Evolutionary conservation across 2,113 vertebrate species (phyloP), one percentile per base, ranked within the genome.

Genomic region (Hemiscyllium ocellatum): DNA sequence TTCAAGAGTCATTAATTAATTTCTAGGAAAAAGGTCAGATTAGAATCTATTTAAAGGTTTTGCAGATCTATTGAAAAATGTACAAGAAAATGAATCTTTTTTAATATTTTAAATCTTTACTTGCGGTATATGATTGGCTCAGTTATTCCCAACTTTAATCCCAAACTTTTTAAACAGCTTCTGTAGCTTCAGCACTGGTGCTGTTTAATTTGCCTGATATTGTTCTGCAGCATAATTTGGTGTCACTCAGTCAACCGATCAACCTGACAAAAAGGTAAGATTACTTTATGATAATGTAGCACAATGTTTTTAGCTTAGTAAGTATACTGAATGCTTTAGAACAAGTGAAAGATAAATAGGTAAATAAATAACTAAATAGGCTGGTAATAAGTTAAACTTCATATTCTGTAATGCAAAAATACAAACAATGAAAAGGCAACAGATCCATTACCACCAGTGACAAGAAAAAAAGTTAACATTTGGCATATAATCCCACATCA

Each of bases 101-200:
- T 5, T 91, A n/a, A n/a, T 91, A 91, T 65, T 65, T 65, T n/a
- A 13, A 61, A 4, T 52, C 50, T n/a, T 65, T 15, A 89, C 26
- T 89, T 29, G 65, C 7, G 56, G 56, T 19, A 17, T n/a, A 3
- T 56, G 50, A 52, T 2, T 29, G 26, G 86, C 15, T 90, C 47
- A 47, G 8, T 52, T 56, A 89, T 52, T 52, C 56, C 24, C 86
- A 1, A 4, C 26, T 50, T 29, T 56, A 12, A 8, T 2, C 22
- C 50, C 86, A 91, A 91, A 91, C 56, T 61, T 89, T 56, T 91
- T 19, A 89, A 61, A 61, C 56, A 91, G 52, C n/a, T 91, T 33
- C 19, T 56, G 0, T 20, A 29, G 13, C 13, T 65, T 91, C 50
- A 56, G 50, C 50, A 47, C 24, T n/a, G 26, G 24, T 90, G 8